Evolutionary conservation across 2,113 vertebrate species (phyloP).

Genomic region (Tetrao urogallus): DNA sequence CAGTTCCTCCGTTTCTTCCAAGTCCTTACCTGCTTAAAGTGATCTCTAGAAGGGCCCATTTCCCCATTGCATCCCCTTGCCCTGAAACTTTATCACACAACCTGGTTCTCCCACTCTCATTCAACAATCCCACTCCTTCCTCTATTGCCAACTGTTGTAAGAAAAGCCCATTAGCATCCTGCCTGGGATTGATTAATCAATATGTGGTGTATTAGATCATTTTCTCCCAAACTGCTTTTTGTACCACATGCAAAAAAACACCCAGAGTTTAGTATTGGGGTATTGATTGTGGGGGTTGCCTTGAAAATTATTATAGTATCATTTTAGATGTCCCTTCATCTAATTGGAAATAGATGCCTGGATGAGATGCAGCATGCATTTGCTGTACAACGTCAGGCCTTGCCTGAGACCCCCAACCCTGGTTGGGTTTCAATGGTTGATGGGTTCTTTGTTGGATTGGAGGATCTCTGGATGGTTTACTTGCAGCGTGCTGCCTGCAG

Average conservation of each 20-base stretch:
- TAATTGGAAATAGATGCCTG: background rate
- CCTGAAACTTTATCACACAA: background rate
- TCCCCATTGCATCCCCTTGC: background rate
- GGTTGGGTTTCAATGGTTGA: background rate
- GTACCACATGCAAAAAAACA: background rate
- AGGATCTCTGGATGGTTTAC: background rate
- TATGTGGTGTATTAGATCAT: slow-evolving; percentile 40
- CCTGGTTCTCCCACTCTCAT: background rate
- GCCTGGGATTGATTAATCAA: slow-evolving; percentile 60
- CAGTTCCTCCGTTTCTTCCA: background rate
- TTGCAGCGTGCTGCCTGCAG: background rate
- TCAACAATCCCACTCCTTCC: slow-evolving; percentile 26
- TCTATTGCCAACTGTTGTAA: slow-evolving; percentile 34
- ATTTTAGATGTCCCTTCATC: background rate
- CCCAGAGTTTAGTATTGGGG: background rate
- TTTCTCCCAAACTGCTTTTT: background rate
- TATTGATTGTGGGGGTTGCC: slow-evolving; percentile 44
- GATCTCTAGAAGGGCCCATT: background rate
- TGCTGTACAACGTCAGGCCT: background rate
- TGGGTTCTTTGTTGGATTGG: background rate
- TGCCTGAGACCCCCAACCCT: background rate
- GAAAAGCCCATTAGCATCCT: slow-evolving; percentile 49
- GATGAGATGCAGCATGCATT: background rate
- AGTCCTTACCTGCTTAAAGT: background rate
- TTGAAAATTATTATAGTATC: background rate